Base-by-base conservation (phyloP, 2,113 vertebrate genomes). In the Thryonomys swinderianus region DNA sequence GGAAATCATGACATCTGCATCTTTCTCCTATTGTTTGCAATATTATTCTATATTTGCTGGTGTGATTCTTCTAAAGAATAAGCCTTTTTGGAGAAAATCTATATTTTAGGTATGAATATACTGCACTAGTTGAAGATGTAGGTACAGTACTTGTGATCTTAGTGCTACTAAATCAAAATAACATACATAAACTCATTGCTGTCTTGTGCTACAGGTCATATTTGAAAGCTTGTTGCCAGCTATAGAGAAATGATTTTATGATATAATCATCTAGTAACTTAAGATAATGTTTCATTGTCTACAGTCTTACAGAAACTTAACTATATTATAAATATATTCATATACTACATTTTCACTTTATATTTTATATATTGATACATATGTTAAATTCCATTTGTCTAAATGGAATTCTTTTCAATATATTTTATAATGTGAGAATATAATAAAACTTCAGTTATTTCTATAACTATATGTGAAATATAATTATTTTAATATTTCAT, bases 1-100 rank as follows among this genome's bases (percentile, higher is more conserved):
- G 21, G 78, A 93, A 45, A 83, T 80, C 37, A 64, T 71, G 51
- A 96, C 17, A 86, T 37, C 69, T n/a, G 3, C 69, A 12, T 73
- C 37, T 90, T 94, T 91, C 83, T 78, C 59, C 73, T 67, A 85
- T 93, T 97, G 88, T 96, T 85, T 91, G 34, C 40, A 79, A 20
- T 78, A 81, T 93, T 96, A 74, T 51, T 85, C 89, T 96, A 91
- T 12, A 79, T 69, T 91, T 57, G 40, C 61, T 93, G 95, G 34
- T 30, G 66, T 88, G 51, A 64, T 93, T 92, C 64, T 62, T 93
- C 9, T 92, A 73, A 90, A 96, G 34, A 91, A 69, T 18, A 91
- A 93, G 62, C n/a, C 64, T 93, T 92, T 93, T 96, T 94, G n/a
- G 69, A 84, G 42, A 95, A 97, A 94, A 94, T 95, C 62, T 94